Evolutionary conservation across 2,113 vertebrate species (phyloP).

Genomic region (Pteronura brasiliensis): DNA sequence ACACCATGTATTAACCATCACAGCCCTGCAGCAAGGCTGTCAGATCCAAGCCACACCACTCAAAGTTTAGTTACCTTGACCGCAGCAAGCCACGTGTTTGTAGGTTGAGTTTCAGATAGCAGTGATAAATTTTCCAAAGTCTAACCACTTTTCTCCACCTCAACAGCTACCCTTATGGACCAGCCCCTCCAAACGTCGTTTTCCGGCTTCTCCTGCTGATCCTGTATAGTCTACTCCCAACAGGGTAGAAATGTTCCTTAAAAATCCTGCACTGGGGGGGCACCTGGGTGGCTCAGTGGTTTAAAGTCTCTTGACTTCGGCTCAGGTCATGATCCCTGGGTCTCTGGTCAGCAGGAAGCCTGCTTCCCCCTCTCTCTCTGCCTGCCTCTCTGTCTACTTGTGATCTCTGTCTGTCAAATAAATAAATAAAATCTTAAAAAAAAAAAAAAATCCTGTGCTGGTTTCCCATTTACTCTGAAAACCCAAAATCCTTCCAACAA

Average conservation of each 20-base stretch:
- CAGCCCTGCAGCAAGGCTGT: too few species aligned
- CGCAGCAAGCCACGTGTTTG: background rate
- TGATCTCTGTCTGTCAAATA: too few species aligned
- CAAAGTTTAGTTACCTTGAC: background rate
- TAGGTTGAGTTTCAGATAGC: background rate
- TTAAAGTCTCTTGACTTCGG: too few species aligned
- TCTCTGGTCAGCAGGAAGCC: too few species aligned
- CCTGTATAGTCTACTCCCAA: background rate
- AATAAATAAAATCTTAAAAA: too few species aligned
- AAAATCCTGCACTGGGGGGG: background rate
- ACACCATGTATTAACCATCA: too few species aligned
- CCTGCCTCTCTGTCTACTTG: too few species aligned
- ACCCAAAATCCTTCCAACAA: background rate
- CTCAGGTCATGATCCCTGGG: too few species aligned
- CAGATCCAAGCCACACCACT: background rate
- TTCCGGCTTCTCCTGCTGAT: background rate
- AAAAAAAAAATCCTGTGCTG: background rate
- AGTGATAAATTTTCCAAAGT: background rate
- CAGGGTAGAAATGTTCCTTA: background rate
- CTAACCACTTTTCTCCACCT: background rate
- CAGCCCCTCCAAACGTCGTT: rapidly evolving
- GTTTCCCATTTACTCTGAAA: background rate
- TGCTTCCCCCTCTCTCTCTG: too few species aligned
- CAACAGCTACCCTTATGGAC: too few species aligned
- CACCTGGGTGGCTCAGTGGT: too few species aligned